Evolutionary conservation across 2,113 vertebrate genomes (phyloP), one percentile per base, ranked within the genome.

Genomic region (Phainopepla nitens): DNA sequence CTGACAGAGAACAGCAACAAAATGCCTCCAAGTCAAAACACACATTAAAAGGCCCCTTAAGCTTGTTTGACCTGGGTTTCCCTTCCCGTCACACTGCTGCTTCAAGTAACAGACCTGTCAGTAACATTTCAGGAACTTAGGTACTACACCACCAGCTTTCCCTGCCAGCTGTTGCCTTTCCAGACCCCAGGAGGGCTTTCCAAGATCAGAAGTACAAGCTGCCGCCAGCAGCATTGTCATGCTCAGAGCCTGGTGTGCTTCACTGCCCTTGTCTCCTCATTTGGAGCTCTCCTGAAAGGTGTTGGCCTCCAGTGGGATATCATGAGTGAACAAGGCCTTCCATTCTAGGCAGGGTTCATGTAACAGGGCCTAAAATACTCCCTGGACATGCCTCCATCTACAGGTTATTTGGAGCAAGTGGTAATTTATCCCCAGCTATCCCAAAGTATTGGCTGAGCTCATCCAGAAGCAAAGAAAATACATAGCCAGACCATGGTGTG

Each of bases 351-450:
- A 80, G 47, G 58, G 51, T 71, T 92, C 62, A 66, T 27, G 31
- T 92, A 42, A 92, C 79, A 78, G 71, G 51, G 85, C 81, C 71
- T 70, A 92, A 96, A 95, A 96, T 94, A 96, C 84, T 66, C 89
- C 41, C 65, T 64, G 61, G 49, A 45, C 61, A 62, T 21, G 51
- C 39, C 11, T 89, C 65, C n/a, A 61, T 60, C 83, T 60, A 76
- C 62, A 76, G 70, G 81, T 89, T 95, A 97, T 91, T 94, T 85
- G 83, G 18, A 87, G 23, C 66, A 24, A 79, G 89, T 87, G 33
- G 61, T 53, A 45, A 78, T 88, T 86, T 77, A 90, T 90, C 71
- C 79, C 33, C 33, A 51, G 77, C 54, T 70, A 42, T 80, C 80
- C 85, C 62, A 54, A 91, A 84, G 57, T 33, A 80, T 19, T 69